Evolutionary conservation across 2,113 vertebrate genomes (phyloP).

Genomic region (Malaclemys terrapin): DNA sequence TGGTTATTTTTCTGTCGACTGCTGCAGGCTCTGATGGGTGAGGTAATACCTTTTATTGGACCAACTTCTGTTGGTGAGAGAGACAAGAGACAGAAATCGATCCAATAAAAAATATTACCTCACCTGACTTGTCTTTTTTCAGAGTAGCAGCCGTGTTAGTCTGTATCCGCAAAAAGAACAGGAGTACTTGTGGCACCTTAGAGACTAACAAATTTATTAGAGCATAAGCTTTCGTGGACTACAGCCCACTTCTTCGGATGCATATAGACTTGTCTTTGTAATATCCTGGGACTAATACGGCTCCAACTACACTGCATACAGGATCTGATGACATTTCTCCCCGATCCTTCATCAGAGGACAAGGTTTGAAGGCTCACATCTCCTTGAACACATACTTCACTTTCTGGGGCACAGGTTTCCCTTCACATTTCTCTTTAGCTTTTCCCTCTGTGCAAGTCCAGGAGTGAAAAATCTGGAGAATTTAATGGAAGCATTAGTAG

Average conservation of each 20-base stretch:
- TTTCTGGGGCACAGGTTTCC: neutral
- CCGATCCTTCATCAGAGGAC: neutral
- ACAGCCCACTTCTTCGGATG: too few species aligned
- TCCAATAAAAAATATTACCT: neutral
- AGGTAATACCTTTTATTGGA: neutral
- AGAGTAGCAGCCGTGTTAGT: too few species aligned
- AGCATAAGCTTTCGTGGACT: too few species aligned
- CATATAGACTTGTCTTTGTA: neutral
- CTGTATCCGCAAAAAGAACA: too few species aligned
- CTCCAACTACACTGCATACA: neutral
- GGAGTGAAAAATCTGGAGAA: neutral
- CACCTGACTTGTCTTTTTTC: neutral
- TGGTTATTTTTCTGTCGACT: conserved; percentile 28
- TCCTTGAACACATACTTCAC: neutral
- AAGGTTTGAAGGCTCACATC: neutral
- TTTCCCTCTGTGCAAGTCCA: neutral
- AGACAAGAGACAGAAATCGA: neutral
- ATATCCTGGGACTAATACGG: neutral
- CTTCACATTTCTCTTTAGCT: neutral
- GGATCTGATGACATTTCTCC: neutral
- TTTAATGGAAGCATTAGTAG: neutral
- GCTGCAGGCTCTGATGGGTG: neutral
- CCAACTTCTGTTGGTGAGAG: neutral
- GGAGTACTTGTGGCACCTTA: too few species aligned
- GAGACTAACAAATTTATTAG: too few species aligned